Evolutionary conservation across 2,888 invertebrate genomes (phyloP), one percentile per base, ranked within the genome.

Genomic region (Cheilosia pagana): DNA sequence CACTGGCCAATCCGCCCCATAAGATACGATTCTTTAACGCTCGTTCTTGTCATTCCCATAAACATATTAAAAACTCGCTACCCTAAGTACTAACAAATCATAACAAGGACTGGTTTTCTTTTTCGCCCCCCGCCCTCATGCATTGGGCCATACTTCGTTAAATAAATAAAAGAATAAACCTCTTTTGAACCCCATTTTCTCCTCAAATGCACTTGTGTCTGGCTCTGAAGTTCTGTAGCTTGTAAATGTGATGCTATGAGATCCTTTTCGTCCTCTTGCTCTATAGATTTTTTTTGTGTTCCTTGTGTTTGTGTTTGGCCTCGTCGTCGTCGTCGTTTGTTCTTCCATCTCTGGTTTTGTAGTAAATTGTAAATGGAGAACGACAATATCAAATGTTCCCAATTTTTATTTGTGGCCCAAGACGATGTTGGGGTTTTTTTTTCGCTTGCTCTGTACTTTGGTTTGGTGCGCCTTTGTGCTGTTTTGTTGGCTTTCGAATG

Each of bases 201-300:
- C 39, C 70, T 71, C 79, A 79, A 79, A 79, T 79, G 79, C 83
- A 85, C 75, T 79, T 43, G 79, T 75, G 79, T 79, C 83, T 85
- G 83, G 70, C 74, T 79, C 79, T 79, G 83, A 85, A 75, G 83
- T 85, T 85, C 70, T 85, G 74, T 75, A 70, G 68, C 79, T 79
- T 79, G 74, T 74, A 79, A 74, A 63, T 79, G 83, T 65, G 63
- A 85, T 75, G 52, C 75, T 79, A 79, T 65, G 65, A 55, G 59
- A 74, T 63, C 74, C 75, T 70, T 41, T 63, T 39, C 45, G 35
- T 43, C 62, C 70, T 59, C 28, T 16, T 31, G 43, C 5, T 12
- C 35, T 19, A 12, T 55, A 14, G 28, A 31, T 52, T 52, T 50
- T 16, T 6, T 31, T 43, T 41, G n/a, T n/a, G n/a, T n/a, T n/a